Conservation (phyloP, 2,113 vertebrate species). For the Nymphicus hollandicus region DNA sequence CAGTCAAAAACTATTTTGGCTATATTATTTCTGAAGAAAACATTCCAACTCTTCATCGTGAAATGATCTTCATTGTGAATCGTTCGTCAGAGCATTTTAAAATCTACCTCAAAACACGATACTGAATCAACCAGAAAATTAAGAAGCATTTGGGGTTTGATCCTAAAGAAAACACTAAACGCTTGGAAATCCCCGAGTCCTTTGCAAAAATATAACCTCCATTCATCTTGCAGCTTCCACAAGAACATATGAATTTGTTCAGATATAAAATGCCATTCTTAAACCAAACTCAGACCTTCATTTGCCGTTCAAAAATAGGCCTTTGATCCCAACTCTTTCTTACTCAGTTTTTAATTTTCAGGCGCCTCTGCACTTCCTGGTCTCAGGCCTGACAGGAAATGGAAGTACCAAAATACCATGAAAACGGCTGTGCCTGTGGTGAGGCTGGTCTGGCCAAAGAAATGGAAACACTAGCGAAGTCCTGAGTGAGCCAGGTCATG, state of each 20-base stretch:
- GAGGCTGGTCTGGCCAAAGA: constrained; percentile 44
- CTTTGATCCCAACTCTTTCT: not conserved
- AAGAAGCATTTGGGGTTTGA: not conserved
- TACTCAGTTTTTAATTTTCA: constrained; percentile 33
- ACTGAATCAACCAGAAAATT: not conserved
- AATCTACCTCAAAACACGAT: not conserved
- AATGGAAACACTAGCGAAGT: constrained; percentile 33
- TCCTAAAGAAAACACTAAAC: not conserved
- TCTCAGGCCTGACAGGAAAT: constrained; percentile 34
- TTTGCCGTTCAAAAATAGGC: not conserved
- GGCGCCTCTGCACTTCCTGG: constrained; percentile 3
- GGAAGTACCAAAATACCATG: constrained; percentile 8
- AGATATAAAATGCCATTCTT: not conserved
- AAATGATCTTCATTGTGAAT: not conserved
- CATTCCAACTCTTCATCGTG: not conserved
- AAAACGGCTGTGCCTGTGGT: constrained; percentile 41
- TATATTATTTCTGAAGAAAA: not conserved
- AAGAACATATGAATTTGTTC: not conserved
- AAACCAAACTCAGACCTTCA: not conserved
- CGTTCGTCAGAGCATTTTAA: not conserved
- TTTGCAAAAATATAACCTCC: not conserved
- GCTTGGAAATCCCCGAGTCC: not conserved
- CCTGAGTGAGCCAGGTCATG: not conserved
- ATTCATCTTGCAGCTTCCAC: not conserved
- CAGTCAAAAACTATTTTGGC: not conserved